A percentile compares a stretch with the other conserved stretches of the same genome.
These are phyloP conservation scores for Drosophila oshimai DNA, from an alignment of 1,140 invertebrate species.

Conservation along the genomic window DNA sequence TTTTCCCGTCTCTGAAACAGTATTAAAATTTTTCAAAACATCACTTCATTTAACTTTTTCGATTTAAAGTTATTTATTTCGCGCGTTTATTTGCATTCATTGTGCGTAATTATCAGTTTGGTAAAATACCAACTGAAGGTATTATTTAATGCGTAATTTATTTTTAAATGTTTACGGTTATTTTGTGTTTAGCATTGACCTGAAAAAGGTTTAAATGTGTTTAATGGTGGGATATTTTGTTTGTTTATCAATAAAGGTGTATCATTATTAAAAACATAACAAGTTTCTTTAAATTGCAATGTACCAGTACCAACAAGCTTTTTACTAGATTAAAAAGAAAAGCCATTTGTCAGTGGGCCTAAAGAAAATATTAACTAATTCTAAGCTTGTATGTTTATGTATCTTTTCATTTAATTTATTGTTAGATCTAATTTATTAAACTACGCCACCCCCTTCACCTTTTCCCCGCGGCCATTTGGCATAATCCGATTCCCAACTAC, in stretches of 20 bases:
- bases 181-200: not conserved
- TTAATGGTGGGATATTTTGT: not conserved
- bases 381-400: too few relatives aligned
- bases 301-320: too few relatives aligned
- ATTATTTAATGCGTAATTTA: not conserved
- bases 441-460: not conserved
- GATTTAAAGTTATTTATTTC: conserved; percentile 12
- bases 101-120: not conserved
- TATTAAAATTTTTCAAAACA: not conserved
- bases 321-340: too few relatives aligned
- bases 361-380: too few relatives aligned
- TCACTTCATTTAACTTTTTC: not conserved
- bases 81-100: conserved; percentile 18
- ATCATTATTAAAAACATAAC: too few relatives aligned
- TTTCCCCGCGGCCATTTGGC: not conserved
- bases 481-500: not conserved
- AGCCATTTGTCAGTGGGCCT: too few relatives aligned
- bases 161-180: conserved; percentile 12
- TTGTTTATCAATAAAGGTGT: too few relatives aligned
- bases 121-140: conserved; percentile 4
- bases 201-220: not conserved
- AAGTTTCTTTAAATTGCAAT: too few relatives aligned
- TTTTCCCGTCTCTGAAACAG: not conserved
- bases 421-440: not conserved
- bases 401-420: not conserved